phyloP scores from a whole-genome alignment of 2,797 vertebrate species.

The Enteromius argenteus region DNA sequence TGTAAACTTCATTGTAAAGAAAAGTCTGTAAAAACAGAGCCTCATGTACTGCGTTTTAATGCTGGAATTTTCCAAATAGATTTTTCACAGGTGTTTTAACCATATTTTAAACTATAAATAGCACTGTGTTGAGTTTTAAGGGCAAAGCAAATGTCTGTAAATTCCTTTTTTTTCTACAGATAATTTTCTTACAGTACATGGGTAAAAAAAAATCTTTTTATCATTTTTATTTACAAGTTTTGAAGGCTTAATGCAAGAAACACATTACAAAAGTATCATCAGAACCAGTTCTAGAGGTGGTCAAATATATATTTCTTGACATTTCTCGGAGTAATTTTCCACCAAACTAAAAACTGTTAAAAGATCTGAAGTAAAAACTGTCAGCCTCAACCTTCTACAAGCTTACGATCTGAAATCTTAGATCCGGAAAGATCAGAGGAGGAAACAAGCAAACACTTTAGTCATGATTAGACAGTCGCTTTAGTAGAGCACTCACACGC shows the following conservation, averaged over 20 bases:
- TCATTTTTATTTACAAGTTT: not conserved
- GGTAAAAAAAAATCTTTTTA: not conserved
- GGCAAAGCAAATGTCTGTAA: not conserved
- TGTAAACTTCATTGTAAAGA: no score
- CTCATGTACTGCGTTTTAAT: no score
- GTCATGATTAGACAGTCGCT: not conserved
- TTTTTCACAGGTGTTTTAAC: slow-evolving; percentile 6
- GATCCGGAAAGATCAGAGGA: not conserved
- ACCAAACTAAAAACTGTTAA: not conserved
- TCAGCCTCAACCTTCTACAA: not conserved
- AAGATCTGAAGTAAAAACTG: not conserved
- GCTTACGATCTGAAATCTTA: not conserved
- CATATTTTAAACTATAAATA: not conserved
- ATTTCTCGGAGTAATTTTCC: not conserved
- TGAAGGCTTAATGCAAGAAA: not conserved
- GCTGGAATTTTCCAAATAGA: not conserved
- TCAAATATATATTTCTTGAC: not conserved
- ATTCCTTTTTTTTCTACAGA: not conserved
- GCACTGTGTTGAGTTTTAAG: not conserved
- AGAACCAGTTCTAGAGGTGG: not conserved
- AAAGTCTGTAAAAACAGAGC: not conserved
- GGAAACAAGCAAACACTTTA: not conserved
- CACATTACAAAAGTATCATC: not conserved
- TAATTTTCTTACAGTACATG: not conserved
- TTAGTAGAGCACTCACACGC: not conserved